Evolutionary conservation across 2,113 vertebrate species (phyloP).

Genomic region (Vanacampus margaritifer): DNA sequence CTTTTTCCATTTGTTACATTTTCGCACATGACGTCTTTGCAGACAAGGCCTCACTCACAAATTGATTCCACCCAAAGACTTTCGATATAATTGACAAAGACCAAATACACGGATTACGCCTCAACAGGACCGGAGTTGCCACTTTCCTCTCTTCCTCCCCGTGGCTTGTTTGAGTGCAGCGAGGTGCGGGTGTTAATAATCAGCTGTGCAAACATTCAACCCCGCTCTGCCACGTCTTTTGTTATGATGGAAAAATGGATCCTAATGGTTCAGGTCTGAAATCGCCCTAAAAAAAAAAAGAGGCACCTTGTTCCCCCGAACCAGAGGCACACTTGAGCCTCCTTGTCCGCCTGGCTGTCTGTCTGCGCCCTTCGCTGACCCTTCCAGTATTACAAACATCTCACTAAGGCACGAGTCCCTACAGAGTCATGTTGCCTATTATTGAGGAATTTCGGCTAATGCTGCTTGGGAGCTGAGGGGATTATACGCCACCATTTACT

Average conservation of each 20-base stretch:
- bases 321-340: constrained; percentile 34
- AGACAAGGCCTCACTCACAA: neutral
- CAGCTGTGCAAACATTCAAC: constrained; percentile 70
- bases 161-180: constrained; percentile 15
- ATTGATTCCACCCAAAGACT: neutral
- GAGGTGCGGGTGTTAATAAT: constrained; percentile 55
- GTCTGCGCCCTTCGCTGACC: constrained; percentile 41
- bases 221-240: constrained; percentile 50
- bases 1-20: neutral
- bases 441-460: constrained; percentile 67
- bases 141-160: constrained; percentile 15
- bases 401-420: constrained; percentile 52
- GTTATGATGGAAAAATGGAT: constrained; percentile 72
- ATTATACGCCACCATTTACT: constrained; percentile 67
- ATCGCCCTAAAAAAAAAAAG: constrained; percentile 40
- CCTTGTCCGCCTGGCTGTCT: constrained; percentile 44
- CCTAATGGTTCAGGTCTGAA: constrained; percentile 65
- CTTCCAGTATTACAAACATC: constrained; percentile 48
- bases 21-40: constrained; percentile 1
- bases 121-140: constrained; percentile 10
- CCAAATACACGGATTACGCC: constrained; percentile 3
- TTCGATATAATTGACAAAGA: constrained; percentile 12
- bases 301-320: constrained; percentile 50
- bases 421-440: constrained; percentile 63
- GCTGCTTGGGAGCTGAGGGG: constrained; percentile 60